These are phyloP conservation scores for Huso huso DNA, from an alignment of 2,797 vertebrate species.

Conservation along the genomic window DNA sequence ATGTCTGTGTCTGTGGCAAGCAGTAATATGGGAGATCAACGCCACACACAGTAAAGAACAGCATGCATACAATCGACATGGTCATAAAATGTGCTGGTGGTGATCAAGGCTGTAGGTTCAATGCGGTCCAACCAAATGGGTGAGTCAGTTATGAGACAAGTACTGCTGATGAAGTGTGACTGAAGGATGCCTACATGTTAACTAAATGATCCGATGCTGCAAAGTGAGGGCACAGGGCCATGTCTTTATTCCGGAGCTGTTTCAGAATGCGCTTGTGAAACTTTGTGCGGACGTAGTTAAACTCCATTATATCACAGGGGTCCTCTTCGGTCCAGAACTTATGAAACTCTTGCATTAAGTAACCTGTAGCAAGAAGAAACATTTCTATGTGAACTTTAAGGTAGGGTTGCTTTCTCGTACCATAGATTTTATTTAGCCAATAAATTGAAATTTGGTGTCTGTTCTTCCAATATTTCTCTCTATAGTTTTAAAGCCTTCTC, in stretches of 20 bases:
- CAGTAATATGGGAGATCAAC: too few species aligned
- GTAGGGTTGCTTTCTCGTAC: not conserved
- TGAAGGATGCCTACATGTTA: constrained; percentile 69
- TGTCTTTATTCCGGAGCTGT: constrained; percentile 88
- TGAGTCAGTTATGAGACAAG: constrained; percentile 31
- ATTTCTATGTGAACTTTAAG: not conserved
- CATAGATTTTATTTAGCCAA: not conserved
- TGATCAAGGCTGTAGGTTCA: constrained; percentile 51
- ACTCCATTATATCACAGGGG: constrained; percentile 97
- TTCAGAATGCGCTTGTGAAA: constrained; percentile 82
- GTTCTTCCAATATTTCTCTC: not conserved
- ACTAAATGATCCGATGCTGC: constrained; percentile 89
- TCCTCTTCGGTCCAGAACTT: constrained; percentile 95
- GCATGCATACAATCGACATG: constrained; percentile 77
- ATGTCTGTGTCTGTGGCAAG: too few species aligned
- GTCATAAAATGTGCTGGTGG: constrained; percentile 72
- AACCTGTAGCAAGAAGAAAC: constrained; percentile 56
- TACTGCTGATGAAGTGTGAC: constrained; percentile 16
- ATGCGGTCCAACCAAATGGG: constrained; percentile 37
- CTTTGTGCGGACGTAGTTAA: constrained; percentile 87
- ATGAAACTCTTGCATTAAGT: constrained; percentile 96
- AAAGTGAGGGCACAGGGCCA: constrained; percentile 90
- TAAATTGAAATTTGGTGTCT: not conserved
- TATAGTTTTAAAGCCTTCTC: not conserved
- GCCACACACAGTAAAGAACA: too few species aligned